phyloP scores from a whole-genome alignment of 2,797 vertebrate genomes.

The Pempheris klunzingeri region DNA sequence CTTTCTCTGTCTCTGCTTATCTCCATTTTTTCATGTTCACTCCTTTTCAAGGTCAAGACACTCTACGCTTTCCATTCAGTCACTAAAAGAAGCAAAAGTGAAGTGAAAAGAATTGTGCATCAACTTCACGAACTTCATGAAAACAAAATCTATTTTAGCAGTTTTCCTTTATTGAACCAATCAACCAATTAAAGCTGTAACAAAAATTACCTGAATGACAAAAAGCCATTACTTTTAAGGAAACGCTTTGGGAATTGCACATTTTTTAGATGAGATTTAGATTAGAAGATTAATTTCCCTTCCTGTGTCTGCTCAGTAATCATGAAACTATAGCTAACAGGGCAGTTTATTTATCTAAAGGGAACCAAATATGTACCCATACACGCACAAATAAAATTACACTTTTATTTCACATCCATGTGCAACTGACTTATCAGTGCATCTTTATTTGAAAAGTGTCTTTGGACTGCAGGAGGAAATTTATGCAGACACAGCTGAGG shows the following conservation, averaged over 20 bases:
- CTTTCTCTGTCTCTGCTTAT: not conserved
- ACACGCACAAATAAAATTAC: not conserved
- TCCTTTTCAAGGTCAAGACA: not conserved
- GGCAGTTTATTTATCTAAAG: not conserved
- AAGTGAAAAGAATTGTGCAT: not conserved
- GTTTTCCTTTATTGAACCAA: too few relatives aligned
- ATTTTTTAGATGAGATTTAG: not conserved
- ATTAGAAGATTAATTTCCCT: not conserved
- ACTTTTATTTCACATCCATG: not conserved
- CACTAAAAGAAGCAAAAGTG: not conserved
- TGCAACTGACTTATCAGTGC: slow-evolving; percentile 5
- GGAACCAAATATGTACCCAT: not conserved
- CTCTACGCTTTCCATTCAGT: not conserved
- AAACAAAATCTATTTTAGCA: not conserved
- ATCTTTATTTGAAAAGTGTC: not conserved
- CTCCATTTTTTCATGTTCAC: slow-evolving; percentile 5
- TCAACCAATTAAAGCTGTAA: not conserved
- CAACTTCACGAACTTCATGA: not conserved
- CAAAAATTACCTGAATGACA: not conserved
- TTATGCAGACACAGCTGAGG: not conserved
- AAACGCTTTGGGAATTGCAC: not conserved
- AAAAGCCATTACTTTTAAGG: not conserved
- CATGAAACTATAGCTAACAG: not conserved
- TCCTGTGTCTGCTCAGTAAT: not conserved
- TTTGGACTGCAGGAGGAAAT: not conserved